A percentile compares a stretch with the other conserved stretches of the same genome.
Evolutionary conservation across 2,888 invertebrate genomes (phyloP).

Genomic region (Athetis lepigone): DNA sequence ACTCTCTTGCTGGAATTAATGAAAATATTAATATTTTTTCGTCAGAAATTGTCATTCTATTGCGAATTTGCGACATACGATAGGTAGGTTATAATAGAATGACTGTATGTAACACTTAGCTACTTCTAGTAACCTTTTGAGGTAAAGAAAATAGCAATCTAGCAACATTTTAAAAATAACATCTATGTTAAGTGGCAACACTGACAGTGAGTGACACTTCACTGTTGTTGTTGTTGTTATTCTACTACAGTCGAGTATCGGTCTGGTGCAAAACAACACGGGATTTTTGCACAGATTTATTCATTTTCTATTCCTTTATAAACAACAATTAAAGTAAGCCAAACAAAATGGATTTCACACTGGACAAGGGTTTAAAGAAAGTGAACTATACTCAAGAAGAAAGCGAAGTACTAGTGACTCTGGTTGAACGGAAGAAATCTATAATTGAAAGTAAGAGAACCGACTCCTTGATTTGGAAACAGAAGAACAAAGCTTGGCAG

Average conservation of each 20-base stretch:
- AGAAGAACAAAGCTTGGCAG: slow-evolving; percentile 26
- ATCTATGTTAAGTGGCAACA: too few species aligned
- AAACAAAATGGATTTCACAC: slow-evolving; percentile 19
- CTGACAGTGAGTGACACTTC: slow-evolving; percentile 23
- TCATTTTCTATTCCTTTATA: too few species aligned
- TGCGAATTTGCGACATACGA: too few species aligned
- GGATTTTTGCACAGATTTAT: slow-evolving; percentile 7
- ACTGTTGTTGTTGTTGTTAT: slow-evolving; percentile 20
- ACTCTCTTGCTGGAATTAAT: too few species aligned
- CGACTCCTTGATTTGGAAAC: slow-evolving; percentile 12
- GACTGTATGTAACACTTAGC: too few species aligned
- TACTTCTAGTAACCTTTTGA: too few species aligned
- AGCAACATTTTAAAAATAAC: too few species aligned
- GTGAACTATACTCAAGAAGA: slow-evolving; percentile 26
- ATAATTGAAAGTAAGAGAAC: slow-evolving; percentile 32
- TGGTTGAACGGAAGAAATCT: slow-evolving; percentile 12
- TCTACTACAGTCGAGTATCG: too few species aligned
- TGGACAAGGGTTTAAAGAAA: slow-evolving; percentile 17
- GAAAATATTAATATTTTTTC: too few species aligned
- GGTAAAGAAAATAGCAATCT: too few species aligned
- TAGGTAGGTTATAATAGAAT: too few species aligned
- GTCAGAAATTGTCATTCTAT: too few species aligned
- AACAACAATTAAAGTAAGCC: neutral
- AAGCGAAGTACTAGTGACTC: slow-evolving; percentile 11
- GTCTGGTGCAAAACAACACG: neutral